Evolutionary conservation across 2,113 vertebrate species (phyloP).

Genomic region (Anolis carolinensis): DNA sequence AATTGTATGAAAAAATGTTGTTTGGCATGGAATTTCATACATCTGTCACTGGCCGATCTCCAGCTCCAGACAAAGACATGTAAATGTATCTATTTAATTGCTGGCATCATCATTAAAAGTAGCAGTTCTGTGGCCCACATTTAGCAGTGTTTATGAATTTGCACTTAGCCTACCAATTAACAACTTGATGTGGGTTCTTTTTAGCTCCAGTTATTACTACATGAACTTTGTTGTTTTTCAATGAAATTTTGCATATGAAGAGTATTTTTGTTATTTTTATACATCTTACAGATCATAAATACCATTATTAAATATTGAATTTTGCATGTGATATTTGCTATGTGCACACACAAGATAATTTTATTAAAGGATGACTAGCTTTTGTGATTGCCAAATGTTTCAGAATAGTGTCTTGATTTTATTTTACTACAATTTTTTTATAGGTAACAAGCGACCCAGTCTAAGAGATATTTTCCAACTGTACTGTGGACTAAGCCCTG

Average conservation of each 20-base stretch:
- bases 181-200: not conserved
- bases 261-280: not conserved
- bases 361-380: not conserved
- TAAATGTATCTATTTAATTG: not conserved
- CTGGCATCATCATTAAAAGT: not conserved
- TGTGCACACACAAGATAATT: not conserved
- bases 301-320: not conserved
- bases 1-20: not conserved
- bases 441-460: slow-evolving; percentile 91
- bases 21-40: not conserved
- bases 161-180: not conserved
- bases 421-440: not conserved
- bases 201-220: not conserved
- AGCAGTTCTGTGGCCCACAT: not conserved
- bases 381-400: not conserved
- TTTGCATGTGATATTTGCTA: not conserved
- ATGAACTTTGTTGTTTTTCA: not conserved
- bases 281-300: not conserved
- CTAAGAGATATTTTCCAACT: slow-evolving; percentile 91
- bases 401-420: not conserved
- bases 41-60: not conserved
- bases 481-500: slow-evolving; percentile 84
- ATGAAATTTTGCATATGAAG: not conserved
- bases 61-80: not conserved
- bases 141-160: not conserved